A percentile compares a stretch with the other conserved stretches of the same genome.
Evolutionary conservation across 2,888 invertebrate genomes (phyloP).

Genomic region (Xanthia togata): DNA sequence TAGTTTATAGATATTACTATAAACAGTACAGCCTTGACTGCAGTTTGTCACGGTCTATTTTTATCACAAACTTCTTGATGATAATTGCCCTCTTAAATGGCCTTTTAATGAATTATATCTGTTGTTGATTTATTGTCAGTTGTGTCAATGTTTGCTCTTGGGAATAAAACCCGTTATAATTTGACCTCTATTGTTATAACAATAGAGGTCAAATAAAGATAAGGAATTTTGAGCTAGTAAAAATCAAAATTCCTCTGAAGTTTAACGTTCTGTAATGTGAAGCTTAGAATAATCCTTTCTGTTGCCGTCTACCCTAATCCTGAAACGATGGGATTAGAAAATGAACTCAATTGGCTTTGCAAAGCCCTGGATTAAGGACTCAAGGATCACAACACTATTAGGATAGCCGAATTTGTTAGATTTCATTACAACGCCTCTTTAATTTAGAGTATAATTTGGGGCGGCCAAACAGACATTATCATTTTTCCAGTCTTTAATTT

Average conservation of each 20-base stretch:
- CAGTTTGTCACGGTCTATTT: slow-evolving; percentile 60
- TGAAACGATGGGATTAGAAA: slow-evolving; percentile 6
- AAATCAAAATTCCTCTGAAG: slow-evolving; percentile 3
- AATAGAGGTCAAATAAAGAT: too few relatives aligned
- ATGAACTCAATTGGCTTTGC: not conserved
- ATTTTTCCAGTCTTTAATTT: not conserved
- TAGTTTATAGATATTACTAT: slow-evolving; percentile 32
- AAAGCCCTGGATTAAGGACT: not conserved
- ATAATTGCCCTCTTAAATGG: slow-evolving; percentile 53
- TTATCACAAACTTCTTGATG: slow-evolving; percentile 49
- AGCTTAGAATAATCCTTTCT: slow-evolving; percentile 5
- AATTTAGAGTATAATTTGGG: not conserved
- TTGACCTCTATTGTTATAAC: not conserved
- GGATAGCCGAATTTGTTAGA: not conserved
- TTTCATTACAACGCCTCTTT: not conserved
- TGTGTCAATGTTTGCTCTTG: slow-evolving; percentile 31
- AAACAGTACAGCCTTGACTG: slow-evolving; percentile 56
- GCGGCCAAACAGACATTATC: not conserved
- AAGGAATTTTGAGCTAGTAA: too few relatives aligned
- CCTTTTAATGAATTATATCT: slow-evolving; percentile 46
- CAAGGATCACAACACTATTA: not conserved
- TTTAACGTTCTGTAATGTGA: slow-evolving; percentile 8
- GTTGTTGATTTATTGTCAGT: slow-evolving; percentile 38
- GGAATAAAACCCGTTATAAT: not conserved
- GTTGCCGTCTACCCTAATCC: slow-evolving; percentile 6